Base-by-base conservation (phyloP, 2,888 invertebrate species). In the Macrophya alboannulata region DNA sequence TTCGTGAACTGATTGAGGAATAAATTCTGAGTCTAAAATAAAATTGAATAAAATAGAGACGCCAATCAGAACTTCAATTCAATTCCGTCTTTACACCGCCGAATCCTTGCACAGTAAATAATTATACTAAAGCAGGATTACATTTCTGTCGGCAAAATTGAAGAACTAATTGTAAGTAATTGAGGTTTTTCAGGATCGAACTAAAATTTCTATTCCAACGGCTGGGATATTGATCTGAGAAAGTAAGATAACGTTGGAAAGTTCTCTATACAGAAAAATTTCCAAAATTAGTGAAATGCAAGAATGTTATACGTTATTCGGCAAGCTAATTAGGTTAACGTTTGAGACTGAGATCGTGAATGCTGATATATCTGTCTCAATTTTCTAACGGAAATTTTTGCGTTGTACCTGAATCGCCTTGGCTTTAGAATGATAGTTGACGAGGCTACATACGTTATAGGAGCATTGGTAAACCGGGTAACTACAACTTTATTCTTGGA, bases 321-420 rank as follows among this genome's bases (percentile, higher is more conserved):
- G 51, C n/a, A n/a, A 51, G 79, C 79, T 59, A 43, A 79, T 62
- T 59, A 40, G 59, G 81, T 45, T 43, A 21, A 81, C 59, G 43
- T 62, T 77, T 17, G 31, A 77, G 51, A 77, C 59, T 10, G 1
- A 81, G 81, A 81, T 81, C 62, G 43, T 43, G 43, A 25, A 31
- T 37, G 48, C 48, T 48, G 83, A 65, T 83, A 62, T 48, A 68
- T 83, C 48, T 45, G 43, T 48, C 68, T 83, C 31, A 12, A 48
- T 48, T 83, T 48, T 37, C 31, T 83, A 83, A 83, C 83, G 71
- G 83, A 68, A 37, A 83, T 71, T 31, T 83, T 51, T 65, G 10
- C 83, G 37, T 51, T 48, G 45, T 40, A 31, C 45, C 45, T 77
- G 87, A 86, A 89, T 89, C 88, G 87, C 87, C 87, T 89, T 89